These are phyloP conservation scores for Dicrostonyx torquatus DNA, from an alignment of 2,797 vertebrate species.

Conservation along the genomic window DNA sequence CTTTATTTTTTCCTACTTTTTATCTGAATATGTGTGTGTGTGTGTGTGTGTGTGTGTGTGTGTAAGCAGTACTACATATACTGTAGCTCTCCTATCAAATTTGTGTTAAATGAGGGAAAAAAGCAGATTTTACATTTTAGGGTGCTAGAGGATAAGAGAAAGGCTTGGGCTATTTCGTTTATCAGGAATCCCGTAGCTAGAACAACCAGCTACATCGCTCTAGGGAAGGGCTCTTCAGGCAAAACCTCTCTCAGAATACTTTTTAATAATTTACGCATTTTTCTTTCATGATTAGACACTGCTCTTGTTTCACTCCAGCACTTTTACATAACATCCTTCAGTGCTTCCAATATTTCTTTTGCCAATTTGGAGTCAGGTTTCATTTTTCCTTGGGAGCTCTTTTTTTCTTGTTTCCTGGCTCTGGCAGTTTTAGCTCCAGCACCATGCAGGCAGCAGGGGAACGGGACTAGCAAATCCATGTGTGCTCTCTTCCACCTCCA, in stretches of 20 bases:
- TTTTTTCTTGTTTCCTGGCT: background rate
- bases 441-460: too few relatives aligned
- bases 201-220: background rate
- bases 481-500: background rate
- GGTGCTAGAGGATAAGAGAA: background rate
- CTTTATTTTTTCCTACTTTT: background rate
- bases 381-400: background rate
- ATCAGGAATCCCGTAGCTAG: background rate
- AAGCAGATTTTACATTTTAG: background rate
- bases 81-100: background rate
- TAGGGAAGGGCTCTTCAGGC: background rate
- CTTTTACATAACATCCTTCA: background rate
- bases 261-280: background rate
- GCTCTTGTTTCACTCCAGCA: background rate
- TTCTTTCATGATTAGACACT: background rate
- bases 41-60: background rate
- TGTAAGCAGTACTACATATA: background rate
- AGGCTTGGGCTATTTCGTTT: slow-evolving; percentile 7
- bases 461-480: background rate
- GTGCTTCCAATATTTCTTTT: background rate
- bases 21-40: background rate
- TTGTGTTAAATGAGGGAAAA: slow-evolving; percentile 39
- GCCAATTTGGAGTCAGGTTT: background rate
- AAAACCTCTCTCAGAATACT: background rate
- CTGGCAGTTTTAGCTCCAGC: background rate